Conservation (phyloP, 1,140 invertebrate genomes). For the Adelges cooleyi region DNA sequence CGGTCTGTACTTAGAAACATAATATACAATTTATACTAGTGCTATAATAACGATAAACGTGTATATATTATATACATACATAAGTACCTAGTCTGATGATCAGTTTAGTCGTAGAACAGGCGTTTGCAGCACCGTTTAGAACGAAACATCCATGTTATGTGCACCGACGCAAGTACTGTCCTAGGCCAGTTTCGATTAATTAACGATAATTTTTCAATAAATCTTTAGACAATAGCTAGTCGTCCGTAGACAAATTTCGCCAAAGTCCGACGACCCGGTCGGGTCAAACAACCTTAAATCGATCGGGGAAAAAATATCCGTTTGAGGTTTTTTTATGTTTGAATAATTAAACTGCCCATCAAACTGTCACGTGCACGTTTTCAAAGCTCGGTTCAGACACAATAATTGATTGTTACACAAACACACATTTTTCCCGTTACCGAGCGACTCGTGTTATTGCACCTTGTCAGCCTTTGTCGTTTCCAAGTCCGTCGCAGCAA, state of each 20-base stretch:
- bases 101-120: slow-evolving; percentile 15
- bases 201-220: no score
- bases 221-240: no score
- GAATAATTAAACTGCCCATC: slow-evolving; percentile 9
- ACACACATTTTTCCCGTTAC: neutral
- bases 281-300: neutral
- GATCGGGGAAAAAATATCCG: neutral
- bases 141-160: slow-evolving; percentile 2
- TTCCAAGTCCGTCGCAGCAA: neutral
- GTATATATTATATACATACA: no score
- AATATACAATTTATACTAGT: no score
- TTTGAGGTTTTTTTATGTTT: neutral
- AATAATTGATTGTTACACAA: slow-evolving; percentile 2
- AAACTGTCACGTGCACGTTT: slow-evolving; percentile 9
- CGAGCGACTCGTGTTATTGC: neutral
- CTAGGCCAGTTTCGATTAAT: no score
- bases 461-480: neutral
- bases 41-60: no score
- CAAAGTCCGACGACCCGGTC: neutral
- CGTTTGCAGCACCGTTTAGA: slow-evolving; percentile 12
- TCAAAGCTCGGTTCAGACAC: neutral
- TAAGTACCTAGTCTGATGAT: neutral
- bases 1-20: slow-evolving; percentile 14
- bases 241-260: neutral
- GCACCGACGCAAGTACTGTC: slow-evolving; percentile 2